Percentiles rank a stretch among this genome's conserved stretches.
Evolutionary conservation across 2,888 invertebrate genomes (phyloP).

Genomic region (Arrhopalites spinosus): DNA sequence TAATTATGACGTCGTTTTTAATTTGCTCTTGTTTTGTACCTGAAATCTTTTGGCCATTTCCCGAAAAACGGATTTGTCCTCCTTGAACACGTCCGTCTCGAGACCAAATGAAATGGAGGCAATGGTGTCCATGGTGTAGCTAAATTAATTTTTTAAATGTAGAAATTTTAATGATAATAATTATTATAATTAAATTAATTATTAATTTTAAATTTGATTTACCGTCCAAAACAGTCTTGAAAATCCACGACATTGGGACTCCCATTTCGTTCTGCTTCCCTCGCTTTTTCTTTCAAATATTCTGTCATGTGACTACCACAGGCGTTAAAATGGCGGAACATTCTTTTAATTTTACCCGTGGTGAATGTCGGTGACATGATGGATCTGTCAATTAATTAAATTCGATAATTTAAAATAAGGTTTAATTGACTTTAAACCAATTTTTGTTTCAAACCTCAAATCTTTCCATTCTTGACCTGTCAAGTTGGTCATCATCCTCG

Average conservation of each 20-base stretch:
- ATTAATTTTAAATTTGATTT: too few species aligned
- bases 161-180: too few species aligned
- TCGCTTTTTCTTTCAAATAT: not conserved
- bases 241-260: not conserved
- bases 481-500: constrained; percentile 14
- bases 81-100: not conserved
- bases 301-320: constrained; percentile 12
- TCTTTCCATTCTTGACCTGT: constrained; percentile 34
- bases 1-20: too few species aligned
- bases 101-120: constrained; percentile 18
- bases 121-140: constrained; percentile 15
- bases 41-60: constrained; percentile 12
- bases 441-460: constrained; percentile 13
- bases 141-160: too few species aligned
- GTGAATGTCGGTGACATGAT: constrained; percentile 32
- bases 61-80: not conserved
- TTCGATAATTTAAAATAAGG: too few species aligned
- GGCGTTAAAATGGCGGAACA: constrained; percentile 30
- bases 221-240: constrained; percentile 16
- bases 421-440: too few species aligned
- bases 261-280: not conserved
- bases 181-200: too few species aligned
- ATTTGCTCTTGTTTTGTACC: not conserved
- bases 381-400: too few species aligned
- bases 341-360: constrained; percentile 19